Conservation (phyloP, 2,888 invertebrate species). For the Linnaemya vulpina region DNA sequence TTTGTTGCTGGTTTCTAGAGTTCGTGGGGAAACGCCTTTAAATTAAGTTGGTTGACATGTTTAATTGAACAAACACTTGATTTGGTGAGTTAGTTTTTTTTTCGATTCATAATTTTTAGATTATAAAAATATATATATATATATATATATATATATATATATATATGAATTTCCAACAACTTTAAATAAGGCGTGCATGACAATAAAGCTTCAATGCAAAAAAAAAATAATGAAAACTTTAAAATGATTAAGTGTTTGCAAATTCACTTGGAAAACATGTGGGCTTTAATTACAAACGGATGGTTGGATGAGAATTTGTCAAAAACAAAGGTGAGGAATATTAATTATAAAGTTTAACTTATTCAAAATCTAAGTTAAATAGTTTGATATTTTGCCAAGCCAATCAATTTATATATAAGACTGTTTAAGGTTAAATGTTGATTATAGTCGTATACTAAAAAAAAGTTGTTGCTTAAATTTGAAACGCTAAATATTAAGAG, state of each 20-base stretch:
- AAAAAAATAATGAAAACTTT: constrained; percentile 26
- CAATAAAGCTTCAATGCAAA: constrained; percentile 57
- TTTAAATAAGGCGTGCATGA: constrained; percentile 68
- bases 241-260: constrained; percentile 61
- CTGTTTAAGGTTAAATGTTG: constrained; percentile 67
- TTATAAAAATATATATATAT: too few relatives aligned
- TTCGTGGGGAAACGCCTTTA: constrained; percentile 64
- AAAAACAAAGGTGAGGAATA: constrained; percentile 57
- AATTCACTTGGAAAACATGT: constrained; percentile 48
- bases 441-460: not conserved
- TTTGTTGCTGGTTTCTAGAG: not conserved
- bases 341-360: constrained; percentile 44
- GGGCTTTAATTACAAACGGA: constrained; percentile 60
- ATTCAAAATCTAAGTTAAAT: not conserved
- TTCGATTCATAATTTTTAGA: constrained; percentile 29
- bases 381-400: constrained; percentile 31
- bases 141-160: too few relatives aligned
- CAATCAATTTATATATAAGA: constrained; percentile 64
- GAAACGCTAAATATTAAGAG: constrained; percentile 9
- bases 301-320: constrained; percentile 56
- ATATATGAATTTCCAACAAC: constrained; percentile 15
- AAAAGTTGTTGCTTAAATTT: not conserved
- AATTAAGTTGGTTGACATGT: constrained; percentile 66
- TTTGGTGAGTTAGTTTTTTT: constrained; percentile 20
- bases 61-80: constrained; percentile 60